These are phyloP conservation scores for Adelges cooleyi DNA, from an alignment of 1,140 invertebrate genomes.

Conservation along the genomic window DNA sequence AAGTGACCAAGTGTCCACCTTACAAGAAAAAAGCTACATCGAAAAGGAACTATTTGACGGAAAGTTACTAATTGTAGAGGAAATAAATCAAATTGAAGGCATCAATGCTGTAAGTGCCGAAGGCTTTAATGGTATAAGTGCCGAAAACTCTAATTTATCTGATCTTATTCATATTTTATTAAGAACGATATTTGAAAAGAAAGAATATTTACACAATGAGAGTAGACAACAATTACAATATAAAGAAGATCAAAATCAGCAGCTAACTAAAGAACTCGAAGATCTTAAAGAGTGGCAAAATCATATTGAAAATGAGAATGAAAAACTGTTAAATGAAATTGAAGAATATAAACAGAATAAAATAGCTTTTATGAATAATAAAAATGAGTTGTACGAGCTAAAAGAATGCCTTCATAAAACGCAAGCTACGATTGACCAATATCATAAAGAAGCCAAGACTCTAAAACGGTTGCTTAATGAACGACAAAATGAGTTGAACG, in stretches of 20 bases:
- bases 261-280: constrained; percentile 5
- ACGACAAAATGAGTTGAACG: neutral
- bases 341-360: neutral
- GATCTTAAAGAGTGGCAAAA: neutral
- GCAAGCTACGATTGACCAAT: neutral
- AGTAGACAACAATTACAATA: neutral
- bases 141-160: neutral
- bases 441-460: neutral
- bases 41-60: neutral
- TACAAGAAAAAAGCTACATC: neutral
- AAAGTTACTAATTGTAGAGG: neutral
- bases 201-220: neutral
- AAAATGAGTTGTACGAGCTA: neutral
- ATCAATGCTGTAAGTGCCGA: neutral
- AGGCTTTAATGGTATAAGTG: neutral
- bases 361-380: neutral
- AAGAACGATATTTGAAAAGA: neutral
- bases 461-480: neutral
- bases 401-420: neutral
- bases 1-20: neutral
- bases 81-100: constrained; percentile 3
- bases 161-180: neutral
- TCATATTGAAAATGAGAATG: constrained; percentile 1
- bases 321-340: neutral
- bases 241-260: neutral